These are phyloP conservation scores for Scaptomyza polygonia DNA, from an alignment of 2,888 invertebrate genomes.

Conservation along the genomic window DNA sequence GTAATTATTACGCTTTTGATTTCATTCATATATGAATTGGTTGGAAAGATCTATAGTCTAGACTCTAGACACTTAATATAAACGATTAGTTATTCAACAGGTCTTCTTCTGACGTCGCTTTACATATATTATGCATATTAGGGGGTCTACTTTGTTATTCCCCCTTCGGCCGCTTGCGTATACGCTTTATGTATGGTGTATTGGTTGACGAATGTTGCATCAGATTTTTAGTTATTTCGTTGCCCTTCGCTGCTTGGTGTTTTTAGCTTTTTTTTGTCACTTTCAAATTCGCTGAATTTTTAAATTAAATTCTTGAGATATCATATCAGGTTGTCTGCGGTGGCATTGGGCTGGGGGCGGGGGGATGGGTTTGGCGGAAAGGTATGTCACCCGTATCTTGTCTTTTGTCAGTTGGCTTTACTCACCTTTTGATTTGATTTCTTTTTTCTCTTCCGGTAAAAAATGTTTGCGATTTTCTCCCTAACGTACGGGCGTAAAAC, in stretches of 20 bases:
- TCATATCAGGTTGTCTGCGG: neutral
- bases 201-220: slow-evolving; percentile 71
- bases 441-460: slow-evolving; percentile 81
- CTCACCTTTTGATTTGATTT: slow-evolving; percentile 80
- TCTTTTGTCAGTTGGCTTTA: slow-evolving; percentile 11
- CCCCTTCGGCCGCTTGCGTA: neutral
- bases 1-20: neutral
- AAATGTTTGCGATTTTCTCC: slow-evolving; percentile 78
- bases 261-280: slow-evolving; percentile 1
- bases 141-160: neutral
- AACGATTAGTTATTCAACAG: slow-evolving; percentile 62
- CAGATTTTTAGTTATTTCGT: slow-evolving; percentile 55
- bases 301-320: slow-evolving; percentile 14
- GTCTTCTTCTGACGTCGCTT: slow-evolving; percentile 28
- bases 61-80: slow-evolving; percentile 36
- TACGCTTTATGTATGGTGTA: slow-evolving; percentile 50
- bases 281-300: slow-evolving; percentile 33
- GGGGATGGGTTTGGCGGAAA: neutral
- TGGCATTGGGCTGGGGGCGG: neutral
- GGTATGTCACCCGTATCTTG: neutral
- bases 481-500: slow-evolving; percentile 58
- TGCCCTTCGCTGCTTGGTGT: slow-evolving; percentile 58
- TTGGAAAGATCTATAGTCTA: slow-evolving; percentile 25
- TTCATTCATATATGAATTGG: neutral
- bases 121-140: slow-evolving; percentile 36